phyloP scores from a whole-genome alignment of 2,113 vertebrate species.

The Lagopus muta region DNA sequence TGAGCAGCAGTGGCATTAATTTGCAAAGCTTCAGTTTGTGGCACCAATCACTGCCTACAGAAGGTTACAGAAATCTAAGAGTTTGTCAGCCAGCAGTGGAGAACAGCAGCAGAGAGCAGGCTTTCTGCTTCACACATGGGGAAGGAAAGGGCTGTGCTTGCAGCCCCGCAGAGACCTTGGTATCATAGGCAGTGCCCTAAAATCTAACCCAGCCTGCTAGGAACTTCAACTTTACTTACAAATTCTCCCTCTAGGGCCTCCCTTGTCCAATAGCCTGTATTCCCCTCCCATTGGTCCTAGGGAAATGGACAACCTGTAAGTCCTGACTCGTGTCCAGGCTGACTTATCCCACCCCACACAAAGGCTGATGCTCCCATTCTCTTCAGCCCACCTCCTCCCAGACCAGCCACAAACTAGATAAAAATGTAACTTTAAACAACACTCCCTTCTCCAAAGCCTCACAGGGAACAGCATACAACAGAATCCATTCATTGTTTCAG shows the following conservation, averaged over 20 bases:
- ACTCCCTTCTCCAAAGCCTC: background rate
- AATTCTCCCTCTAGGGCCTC: background rate
- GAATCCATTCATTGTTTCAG: slow-evolving; percentile 7
- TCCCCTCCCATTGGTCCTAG: background rate
- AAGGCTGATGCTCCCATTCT: background rate
- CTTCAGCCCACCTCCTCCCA: background rate
- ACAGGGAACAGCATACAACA: background rate
- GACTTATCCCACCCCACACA: background rate
- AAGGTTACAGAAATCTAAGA: background rate
- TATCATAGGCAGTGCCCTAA: background rate
- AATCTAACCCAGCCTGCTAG: background rate
- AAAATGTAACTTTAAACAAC: background rate
- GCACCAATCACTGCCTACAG: background rate
- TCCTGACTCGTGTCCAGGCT: background rate
- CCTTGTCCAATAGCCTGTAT: background rate
- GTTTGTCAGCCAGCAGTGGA: background rate
- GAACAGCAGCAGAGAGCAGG: background rate
- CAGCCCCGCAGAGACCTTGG: background rate
- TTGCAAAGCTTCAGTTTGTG: background rate
- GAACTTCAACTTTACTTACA: background rate
- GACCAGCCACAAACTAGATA: background rate
- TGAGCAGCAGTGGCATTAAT: background rate
- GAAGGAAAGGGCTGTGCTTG: background rate
- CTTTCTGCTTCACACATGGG: background rate
- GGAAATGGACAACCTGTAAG: background rate